A percentile compares a stretch with the other conserved stretches of the same genome.
Conservation (phyloP, 2,888 invertebrate species). For the Thecophora atra region DNA sequence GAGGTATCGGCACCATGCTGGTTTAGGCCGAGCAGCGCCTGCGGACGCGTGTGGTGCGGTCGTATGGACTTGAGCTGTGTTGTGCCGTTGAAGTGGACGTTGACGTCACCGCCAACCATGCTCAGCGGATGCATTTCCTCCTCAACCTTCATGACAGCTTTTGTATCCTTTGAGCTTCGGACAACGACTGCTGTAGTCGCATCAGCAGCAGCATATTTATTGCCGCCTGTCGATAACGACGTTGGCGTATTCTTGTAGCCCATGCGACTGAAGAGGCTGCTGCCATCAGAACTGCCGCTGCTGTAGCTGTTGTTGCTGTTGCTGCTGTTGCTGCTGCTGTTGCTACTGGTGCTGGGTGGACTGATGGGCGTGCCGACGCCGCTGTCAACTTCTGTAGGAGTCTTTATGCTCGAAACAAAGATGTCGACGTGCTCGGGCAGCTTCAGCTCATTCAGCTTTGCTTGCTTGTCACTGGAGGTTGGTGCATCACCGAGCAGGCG, state of each 20-base stretch:
- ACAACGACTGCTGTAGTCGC: conserved; percentile 12
- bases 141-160: conserved; percentile 25
- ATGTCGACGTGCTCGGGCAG: conserved; percentile 62
- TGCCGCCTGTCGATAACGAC: conserved; percentile 54
- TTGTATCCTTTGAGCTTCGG: neutral
- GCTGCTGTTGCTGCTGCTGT: conserved; percentile 47
- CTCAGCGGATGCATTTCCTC: conserved; percentile 76
- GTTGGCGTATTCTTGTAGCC: conserved; percentile 60
- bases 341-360: conserved; percentile 67
- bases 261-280: conserved; percentile 61
- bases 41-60: conserved; percentile 65
- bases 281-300: conserved; percentile 37
- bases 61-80: conserved; percentile 81
- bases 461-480: conserved; percentile 51
- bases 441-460: conserved; percentile 59
- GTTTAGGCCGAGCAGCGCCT: conserved; percentile 36
- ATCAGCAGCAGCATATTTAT: conserved; percentile 46
- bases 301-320: conserved; percentile 48
- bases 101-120: conserved; percentile 76
- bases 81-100: conserved; percentile 82
- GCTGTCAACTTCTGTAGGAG: conserved; percentile 69
- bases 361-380: conserved; percentile 74
- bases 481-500: conserved; percentile 52
- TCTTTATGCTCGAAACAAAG: conserved; percentile 59
- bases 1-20: conserved; percentile 11